Percentiles rank a stretch among this genome's conserved stretches.
These are phyloP conservation scores for Premnoplex brunnescens DNA, from an alignment of 2,797 vertebrate genomes.

Conservation along the genomic window DNA sequence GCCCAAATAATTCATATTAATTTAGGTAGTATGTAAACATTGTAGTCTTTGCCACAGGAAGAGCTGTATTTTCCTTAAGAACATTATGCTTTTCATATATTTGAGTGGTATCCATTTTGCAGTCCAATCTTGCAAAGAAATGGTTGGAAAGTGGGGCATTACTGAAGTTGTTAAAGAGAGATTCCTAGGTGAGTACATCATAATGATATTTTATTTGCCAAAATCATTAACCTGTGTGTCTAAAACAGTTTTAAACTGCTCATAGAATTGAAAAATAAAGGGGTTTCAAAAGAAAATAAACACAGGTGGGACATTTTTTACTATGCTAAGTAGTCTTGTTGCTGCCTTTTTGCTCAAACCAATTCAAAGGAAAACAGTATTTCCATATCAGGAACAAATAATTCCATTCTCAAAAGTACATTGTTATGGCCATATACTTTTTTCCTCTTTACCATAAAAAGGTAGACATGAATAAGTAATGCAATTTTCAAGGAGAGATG, in stretches of 20 bases:
- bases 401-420: not conserved
- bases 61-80: conserved; percentile 55
- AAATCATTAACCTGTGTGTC: not conserved
- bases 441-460: conserved; percentile 6
- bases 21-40: not conserved
- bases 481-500: conserved; percentile 7
- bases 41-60: conserved; percentile 27
- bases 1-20: conserved; percentile 6
- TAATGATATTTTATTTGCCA: conserved; percentile 26
- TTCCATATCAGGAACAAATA: conserved; percentile 39
- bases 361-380: conserved; percentile 55
- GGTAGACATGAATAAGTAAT: conserved; percentile 8
- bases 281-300: conserved; percentile 57
- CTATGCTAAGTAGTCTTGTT: conserved; percentile 26
- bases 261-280: conserved; percentile 32
- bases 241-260: conserved; percentile 12
- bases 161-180: conserved; percentile 14
- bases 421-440: not conserved
- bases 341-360: not conserved
- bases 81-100: not conserved
- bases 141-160: conserved; percentile 1
- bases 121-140: conserved; percentile 37
- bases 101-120: conserved; percentile 39
- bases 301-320: conserved; percentile 21
- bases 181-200: not conserved